phyloP scores from a whole-genome alignment of 2,888 invertebrate species.

The Synergus japonicus region DNA sequence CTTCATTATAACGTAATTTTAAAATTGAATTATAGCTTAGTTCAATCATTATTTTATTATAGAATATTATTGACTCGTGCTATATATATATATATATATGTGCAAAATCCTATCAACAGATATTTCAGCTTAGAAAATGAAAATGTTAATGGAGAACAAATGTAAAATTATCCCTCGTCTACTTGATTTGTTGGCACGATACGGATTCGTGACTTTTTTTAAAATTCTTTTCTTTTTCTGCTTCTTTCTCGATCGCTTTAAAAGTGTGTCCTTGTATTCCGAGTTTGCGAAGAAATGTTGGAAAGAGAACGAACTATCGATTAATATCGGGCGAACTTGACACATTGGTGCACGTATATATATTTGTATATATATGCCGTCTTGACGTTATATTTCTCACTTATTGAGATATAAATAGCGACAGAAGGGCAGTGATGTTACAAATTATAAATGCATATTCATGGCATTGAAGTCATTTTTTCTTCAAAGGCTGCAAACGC shows the following conservation, averaged over 20 bases:
- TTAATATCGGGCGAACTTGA: constrained; percentile 63
- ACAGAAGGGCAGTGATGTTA: background rate
- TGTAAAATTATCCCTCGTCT: background rate
- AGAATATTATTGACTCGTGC: too few species aligned
- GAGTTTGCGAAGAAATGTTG: background rate
- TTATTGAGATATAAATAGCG: constrained; percentile 6
- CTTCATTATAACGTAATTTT: background rate
- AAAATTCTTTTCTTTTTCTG: background rate
- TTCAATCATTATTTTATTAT: background rate
- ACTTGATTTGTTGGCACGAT: background rate
- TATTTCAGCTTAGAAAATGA: too few species aligned
- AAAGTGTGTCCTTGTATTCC: constrained; percentile 5
- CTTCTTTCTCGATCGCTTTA: background rate
- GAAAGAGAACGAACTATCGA: constrained; percentile 56
- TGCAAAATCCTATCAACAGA: too few species aligned
- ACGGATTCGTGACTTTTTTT: background rate
- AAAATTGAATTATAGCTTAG: background rate
- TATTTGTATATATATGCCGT: background rate
- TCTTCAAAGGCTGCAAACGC: too few species aligned
- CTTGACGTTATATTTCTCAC: background rate
- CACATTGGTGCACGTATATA: constrained; percentile 47
- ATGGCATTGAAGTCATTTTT: too few species aligned
- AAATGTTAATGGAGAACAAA: background rate
- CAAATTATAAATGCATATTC: too few species aligned
- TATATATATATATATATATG: too few species aligned